A percentile compares a stretch with the other conserved stretches of the same genome.
Evolutionary conservation across 2,888 invertebrate species (phyloP).

Genomic region (Watsonalla binaria): DNA sequence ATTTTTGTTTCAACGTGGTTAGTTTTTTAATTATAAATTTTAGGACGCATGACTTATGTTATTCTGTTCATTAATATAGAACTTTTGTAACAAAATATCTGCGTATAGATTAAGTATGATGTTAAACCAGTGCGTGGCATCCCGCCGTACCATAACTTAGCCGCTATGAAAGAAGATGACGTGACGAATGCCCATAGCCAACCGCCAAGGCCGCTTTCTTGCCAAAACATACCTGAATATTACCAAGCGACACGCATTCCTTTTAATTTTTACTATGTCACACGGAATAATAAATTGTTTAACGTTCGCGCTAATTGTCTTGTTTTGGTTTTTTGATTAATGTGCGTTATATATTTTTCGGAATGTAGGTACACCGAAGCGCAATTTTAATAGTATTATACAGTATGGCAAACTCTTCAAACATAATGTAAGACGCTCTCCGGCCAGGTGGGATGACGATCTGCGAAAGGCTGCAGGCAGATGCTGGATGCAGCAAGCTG

Average conservation of each 20-base stretch:
- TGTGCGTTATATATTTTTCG: not conserved
- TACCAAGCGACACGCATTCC: constrained; percentile 21
- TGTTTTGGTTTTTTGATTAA: not conserved
- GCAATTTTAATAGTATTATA: too few relatives aligned
- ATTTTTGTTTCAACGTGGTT: not conserved
- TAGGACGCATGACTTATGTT: too few relatives aligned
- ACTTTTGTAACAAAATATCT: not conserved
- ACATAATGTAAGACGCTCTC: too few relatives aligned
- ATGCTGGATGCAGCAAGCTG: too few relatives aligned
- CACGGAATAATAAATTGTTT: constrained; percentile 3
- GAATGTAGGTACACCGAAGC: not conserved
- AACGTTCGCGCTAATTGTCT: not conserved
- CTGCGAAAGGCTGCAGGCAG: too few relatives aligned
- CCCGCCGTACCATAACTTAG: constrained; percentile 29
- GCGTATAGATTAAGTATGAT: constrained; percentile 1
- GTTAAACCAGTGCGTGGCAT: constrained; percentile 36
- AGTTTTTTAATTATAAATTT: not conserved
- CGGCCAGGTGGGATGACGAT: too few relatives aligned
- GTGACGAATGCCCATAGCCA: constrained; percentile 40
- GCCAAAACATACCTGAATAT: constrained; percentile 17
- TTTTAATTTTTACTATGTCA: constrained; percentile 6
- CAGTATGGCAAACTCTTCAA: too few relatives aligned
- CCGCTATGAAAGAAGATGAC: constrained; percentile 41
- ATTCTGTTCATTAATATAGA: not conserved
- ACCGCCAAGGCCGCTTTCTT: constrained; percentile 24